Evolutionary conservation across 2,797 vertebrate species (phyloP), one percentile per base, ranked within the genome.

Genomic region (Eulemur coronatus): DNA sequence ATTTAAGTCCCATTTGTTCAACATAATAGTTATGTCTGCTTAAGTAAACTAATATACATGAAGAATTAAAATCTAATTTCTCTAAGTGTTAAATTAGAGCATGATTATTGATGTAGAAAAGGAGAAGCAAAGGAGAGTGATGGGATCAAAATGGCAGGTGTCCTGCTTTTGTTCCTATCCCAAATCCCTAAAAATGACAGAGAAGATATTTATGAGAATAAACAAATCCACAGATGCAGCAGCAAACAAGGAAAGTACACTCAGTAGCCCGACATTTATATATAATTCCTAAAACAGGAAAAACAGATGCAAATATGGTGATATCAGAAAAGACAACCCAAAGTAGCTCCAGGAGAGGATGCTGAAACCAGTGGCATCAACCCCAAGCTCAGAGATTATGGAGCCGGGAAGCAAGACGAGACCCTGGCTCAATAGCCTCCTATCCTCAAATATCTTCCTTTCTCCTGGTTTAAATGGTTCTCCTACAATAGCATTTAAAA

Each of bases 11-110:
- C 17, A 50, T 72, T 84, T 76, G n/a, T 87, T 82, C 81, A 90
- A 55, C 6, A 1, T 63, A 89, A 63, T 28, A 35, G 61, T 59
- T 59, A 67, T 7, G 12, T 26, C 20, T 84, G 28, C 26, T 86
- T 65, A 52, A 92, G 52, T 8, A 96, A 96, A 92, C 33, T 75
- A 70, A 84, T 82, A 79, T 35, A 50, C 7, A 38, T 69, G 12
- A 90, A 91, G 91, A 81, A 88, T 81, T 70, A 65, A 85, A 75
- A 84, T 82, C 46, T 70, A 80, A 15, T 89, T 95, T 95, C 75
- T 89, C 63, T 80, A 76, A 78, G 55, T 46, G 20, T 70, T 94
- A 91, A 93, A 96, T 82, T 57, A 80, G 59, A 43, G 13, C 72
- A 30, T 84, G 24, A 91, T 61, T 65, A 59, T 65, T 88, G 24